Conservation (phyloP, 2,888 invertebrate species). For the Strigamia maritima region DNA sequence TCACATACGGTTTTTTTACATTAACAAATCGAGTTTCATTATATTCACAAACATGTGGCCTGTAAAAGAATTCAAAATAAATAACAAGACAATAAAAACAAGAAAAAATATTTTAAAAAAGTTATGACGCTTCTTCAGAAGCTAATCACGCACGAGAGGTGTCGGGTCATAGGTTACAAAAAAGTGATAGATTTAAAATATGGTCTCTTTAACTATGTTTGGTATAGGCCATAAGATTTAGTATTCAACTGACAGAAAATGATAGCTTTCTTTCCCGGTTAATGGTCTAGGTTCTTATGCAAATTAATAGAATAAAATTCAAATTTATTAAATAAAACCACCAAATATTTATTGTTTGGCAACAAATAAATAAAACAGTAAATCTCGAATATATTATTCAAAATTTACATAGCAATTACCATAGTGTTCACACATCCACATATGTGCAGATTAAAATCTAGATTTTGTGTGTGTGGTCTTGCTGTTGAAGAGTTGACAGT, state of each 20-base stretch:
- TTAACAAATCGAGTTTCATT: neutral
- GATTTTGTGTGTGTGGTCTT: neutral
- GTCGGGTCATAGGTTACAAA: neutral
- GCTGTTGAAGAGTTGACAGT: neutral
- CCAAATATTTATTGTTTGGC: too few species aligned
- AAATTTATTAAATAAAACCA: too few species aligned
- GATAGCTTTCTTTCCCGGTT: neutral
- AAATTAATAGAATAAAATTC: too few species aligned
- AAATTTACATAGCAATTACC: neutral
- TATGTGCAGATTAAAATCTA: neutral
- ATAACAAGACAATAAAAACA: neutral
- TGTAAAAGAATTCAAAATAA: neutral
- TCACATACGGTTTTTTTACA: neutral
- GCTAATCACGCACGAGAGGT: neutral
- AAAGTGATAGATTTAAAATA: neutral
- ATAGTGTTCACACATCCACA: neutral
- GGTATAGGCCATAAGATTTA: neutral
- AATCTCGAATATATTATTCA: neutral
- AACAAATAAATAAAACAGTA: too few species aligned
- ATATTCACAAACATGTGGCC: constrained; percentile 16
- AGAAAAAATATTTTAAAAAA: neutral
- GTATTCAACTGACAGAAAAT: neutral
- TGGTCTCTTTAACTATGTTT: neutral
- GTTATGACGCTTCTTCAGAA: neutral
- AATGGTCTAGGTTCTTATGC: too few species aligned